Evolutionary conservation across 2,888 invertebrate species (phyloP).

Genomic region (Netelia fuscicornis): DNA sequence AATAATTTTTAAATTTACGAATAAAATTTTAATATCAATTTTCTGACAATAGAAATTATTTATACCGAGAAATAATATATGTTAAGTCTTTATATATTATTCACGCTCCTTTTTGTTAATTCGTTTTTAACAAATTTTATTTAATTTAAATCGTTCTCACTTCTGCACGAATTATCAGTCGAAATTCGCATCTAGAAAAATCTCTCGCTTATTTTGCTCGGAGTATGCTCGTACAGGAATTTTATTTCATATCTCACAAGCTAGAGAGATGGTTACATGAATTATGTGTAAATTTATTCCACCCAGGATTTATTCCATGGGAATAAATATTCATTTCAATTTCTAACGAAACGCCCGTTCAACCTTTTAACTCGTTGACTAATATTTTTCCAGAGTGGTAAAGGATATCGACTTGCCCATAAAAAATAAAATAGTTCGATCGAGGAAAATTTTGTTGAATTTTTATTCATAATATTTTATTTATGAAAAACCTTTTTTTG

Average conservation of each 20-base stretch:
- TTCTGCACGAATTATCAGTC: too few species aligned
- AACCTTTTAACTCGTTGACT: slow-evolving; percentile 9
- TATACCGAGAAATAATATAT: not conserved
- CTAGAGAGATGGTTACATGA: slow-evolving; percentile 5
- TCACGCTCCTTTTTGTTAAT: too few species aligned
- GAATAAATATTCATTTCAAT: slow-evolving; percentile 32
- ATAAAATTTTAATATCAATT: not conserved
- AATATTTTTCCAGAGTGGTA: not conserved
- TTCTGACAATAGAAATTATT: not conserved
- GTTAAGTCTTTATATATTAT: not conserved
- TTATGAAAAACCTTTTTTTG: not conserved
- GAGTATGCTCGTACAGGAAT: not conserved
- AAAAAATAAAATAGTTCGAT: slow-evolving; percentile 8
- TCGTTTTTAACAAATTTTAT: too few species aligned
- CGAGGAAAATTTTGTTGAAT: not conserved
- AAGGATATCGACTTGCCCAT: not conserved
- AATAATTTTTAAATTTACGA: not conserved
- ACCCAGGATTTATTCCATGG: not conserved
- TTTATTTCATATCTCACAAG: not conserved
- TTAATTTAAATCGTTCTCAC: too few species aligned
- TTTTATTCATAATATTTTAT: not conserved
- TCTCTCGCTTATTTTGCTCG: not conserved
- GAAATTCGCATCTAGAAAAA: not conserved
- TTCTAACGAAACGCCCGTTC: slow-evolving; percentile 16
- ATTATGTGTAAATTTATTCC: slow-evolving; percentile 31